phyloP scores from a whole-genome alignment of 1,140 invertebrate genomes.

The Armadillidium nasatum region DNA sequence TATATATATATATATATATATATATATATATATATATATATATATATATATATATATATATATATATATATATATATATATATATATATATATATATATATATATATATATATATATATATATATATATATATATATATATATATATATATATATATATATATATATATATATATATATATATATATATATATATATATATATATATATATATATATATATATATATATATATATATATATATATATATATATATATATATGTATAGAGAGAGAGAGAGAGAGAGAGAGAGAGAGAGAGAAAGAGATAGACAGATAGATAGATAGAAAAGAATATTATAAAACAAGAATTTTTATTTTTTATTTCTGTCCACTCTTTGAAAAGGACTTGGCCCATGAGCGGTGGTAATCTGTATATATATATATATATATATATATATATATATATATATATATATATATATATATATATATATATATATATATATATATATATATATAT shows the following conservation, averaged over 20 bases:
- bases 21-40: not conserved
- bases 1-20: not conserved
- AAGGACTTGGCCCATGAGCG: too few species aligned
- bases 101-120: slow-evolving; percentile 8
- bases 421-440: too few species aligned
- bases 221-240: slow-evolving; percentile 22
- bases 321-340: too few species aligned
- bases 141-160: slow-evolving; percentile 14
- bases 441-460: too few species aligned
- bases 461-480: too few species aligned
- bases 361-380: too few species aligned
- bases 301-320: too few species aligned
- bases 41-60: not conserved
- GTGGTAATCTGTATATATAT: too few species aligned
- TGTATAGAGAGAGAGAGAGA: not conserved
- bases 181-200: not conserved
- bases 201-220: too few species aligned
- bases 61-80: not conserved
- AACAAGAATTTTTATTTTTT: too few species aligned
- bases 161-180: not conserved
- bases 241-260: not conserved
- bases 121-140: slow-evolving; percentile 19
- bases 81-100: not conserved
- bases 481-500: too few species aligned
- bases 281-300: too few species aligned